Evolutionary conservation across 2,888 invertebrate genomes (phyloP).

Genomic region (Adineta ricciae): DNA sequence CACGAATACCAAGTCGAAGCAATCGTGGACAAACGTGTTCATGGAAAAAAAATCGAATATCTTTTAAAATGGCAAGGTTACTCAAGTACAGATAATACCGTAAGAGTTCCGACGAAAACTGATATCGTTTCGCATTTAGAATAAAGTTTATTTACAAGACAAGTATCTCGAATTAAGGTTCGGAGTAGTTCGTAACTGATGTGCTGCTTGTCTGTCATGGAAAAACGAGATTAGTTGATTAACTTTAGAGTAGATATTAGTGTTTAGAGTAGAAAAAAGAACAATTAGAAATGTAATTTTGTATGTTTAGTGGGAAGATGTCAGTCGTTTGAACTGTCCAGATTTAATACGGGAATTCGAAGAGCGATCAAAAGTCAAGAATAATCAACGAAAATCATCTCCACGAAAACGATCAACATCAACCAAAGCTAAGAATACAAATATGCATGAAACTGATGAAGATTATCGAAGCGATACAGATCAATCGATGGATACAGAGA

Average conservation of each 20-base stretch:
- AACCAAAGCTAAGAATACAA: not conserved
- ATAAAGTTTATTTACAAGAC: too few species aligned
- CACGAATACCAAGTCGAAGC: not conserved
- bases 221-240: too few species aligned
- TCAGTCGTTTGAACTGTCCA: not conserved
- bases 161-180: too few species aligned
- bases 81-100: not conserved
- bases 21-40: not conserved
- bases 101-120: not conserved
- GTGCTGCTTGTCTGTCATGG: too few species aligned
- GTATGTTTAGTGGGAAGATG: not conserved
- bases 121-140: too few species aligned
- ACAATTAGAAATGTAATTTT: not conserved
- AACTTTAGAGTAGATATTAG: too few species aligned
- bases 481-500: not conserved
- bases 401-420: not conserved
- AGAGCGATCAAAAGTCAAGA: not conserved
- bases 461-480: not conserved
- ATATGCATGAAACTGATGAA: not conserved
- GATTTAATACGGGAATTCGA: not conserved
- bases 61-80: not conserved
- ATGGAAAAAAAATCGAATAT: not conserved
- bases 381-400: not conserved
- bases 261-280: too few species aligned
- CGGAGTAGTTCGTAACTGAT: too few species aligned